Evolutionary conservation across 2,888 invertebrate genomes (phyloP).

Genomic region (Anarsia innoxiella): DNA sequence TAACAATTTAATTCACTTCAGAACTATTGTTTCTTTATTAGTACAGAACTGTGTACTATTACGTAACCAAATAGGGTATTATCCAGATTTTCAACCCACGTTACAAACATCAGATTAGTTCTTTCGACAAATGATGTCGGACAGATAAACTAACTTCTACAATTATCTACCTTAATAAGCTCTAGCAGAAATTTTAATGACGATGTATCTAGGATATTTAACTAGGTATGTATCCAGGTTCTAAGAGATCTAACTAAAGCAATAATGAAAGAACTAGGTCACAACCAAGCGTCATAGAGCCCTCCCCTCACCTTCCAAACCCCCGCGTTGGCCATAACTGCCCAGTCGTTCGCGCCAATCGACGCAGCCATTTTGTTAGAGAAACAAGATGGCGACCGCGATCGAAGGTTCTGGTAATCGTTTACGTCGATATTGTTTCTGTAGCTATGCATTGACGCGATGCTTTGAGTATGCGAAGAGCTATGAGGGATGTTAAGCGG

Average conservation of each 20-base stretch:
- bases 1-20: too few relatives aligned
- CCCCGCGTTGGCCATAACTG: constrained; percentile 58
- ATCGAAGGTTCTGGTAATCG: constrained; percentile 68
- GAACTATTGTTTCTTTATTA: too few relatives aligned
- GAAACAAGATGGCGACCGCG: constrained; percentile 73
- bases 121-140: too few relatives aligned
- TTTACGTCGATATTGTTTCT: constrained; percentile 66
- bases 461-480: constrained; percentile 68
- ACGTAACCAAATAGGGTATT: too few relatives aligned
- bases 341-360: constrained; percentile 69
- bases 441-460: constrained; percentile 73
- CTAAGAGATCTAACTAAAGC: constrained; percentile 59
- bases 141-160: too few relatives aligned
- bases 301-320: constrained; percentile 75
- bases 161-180: too few relatives aligned
- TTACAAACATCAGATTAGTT: too few relatives aligned
- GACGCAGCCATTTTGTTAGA: constrained; percentile 71
- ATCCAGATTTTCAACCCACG: too few relatives aligned
- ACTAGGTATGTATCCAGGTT: too few relatives aligned
- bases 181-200: too few relatives aligned
- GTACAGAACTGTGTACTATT: too few relatives aligned
- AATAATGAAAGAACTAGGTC: constrained; percentile 36
- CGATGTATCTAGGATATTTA: too few relatives aligned
- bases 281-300: constrained; percentile 46
- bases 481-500: constrained; percentile 66